Conservation (phyloP, 2,113 vertebrate species). For the Pelodiscus sinensis region DNA sequence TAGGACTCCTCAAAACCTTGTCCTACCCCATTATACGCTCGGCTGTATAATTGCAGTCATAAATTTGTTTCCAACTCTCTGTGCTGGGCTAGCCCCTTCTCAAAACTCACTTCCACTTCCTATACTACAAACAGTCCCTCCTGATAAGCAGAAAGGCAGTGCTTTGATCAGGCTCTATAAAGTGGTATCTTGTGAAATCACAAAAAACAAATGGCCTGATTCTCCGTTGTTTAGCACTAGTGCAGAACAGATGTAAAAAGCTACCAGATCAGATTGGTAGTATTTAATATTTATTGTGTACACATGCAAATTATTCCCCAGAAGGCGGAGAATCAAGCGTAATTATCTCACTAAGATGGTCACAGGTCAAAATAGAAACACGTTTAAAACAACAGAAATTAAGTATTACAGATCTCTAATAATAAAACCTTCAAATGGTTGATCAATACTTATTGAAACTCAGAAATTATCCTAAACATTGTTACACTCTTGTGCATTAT, state of each 20-base stretch:
- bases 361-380: neutral
- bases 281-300: accelerated
- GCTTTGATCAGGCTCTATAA: neutral
- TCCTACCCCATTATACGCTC: neutral
- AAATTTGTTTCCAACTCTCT: neutral
- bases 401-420: neutral
- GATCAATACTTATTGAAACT: neutral
- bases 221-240: neutral
- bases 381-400: accelerated
- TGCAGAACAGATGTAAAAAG: neutral
- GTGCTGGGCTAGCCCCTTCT: neutral
- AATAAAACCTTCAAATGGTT: neutral
- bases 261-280: neutral
- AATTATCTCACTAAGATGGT: neutral
- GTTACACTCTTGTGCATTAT: neutral
- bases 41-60: neutral
- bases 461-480: neutral
- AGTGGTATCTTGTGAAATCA: neutral
- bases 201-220: neutral
- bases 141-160: neutral
- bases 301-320: accelerated
- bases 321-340: neutral
- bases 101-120: neutral
- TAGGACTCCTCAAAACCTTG: neutral
- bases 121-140: neutral